phyloP scores from a whole-genome alignment of 1,140 invertebrate genomes.

The fruit fly (Drosophila melanogaster) region Release_6_plus_ISO1_MT NT_033779.5:15814501-15815000 shows the following conservation, averaged over 20 bases:
- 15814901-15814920: no score
- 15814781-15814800: constrained; percentile 4
- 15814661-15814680: constrained; percentile 70
- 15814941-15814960: neutral
- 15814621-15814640: constrained; percentile 42
- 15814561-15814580: constrained; percentile 38
- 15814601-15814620: constrained; percentile 23
- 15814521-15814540: constrained; percentile 66
- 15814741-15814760: constrained; percentile 3
- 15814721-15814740: constrained; percentile 21
- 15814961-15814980: no score
- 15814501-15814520: constrained; percentile 23
- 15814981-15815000: neutral
- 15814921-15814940: neutral
- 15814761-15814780: constrained; percentile 20
- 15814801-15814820: neutral
- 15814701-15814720: constrained; percentile 22
- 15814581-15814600: neutral
- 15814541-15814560: constrained; percentile 66
- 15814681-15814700: constrained; percentile 33
- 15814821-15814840: neutral
- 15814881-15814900: no score
- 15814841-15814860: neutral
- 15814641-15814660: constrained; percentile 76
- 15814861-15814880: no score